Conservation (phyloP, 1,140 invertebrate species). For the Ostrea edulis region DNA sequence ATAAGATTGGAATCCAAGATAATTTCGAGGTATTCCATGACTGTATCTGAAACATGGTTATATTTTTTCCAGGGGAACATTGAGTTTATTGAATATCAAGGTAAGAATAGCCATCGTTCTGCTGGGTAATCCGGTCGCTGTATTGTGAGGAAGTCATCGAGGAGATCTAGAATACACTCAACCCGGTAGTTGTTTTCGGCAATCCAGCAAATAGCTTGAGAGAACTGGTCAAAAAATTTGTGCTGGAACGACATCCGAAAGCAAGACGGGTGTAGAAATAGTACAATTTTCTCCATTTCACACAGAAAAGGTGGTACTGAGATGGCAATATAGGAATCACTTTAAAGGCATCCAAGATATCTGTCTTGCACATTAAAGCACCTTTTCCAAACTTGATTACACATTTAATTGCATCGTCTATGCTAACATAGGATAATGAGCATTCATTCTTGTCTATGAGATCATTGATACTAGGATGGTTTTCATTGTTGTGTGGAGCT, state of each 20-base stretch:
- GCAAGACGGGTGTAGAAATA: slow-evolving; percentile 42
- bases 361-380: neutral
- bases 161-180: slow-evolving; percentile 32
- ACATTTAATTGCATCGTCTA: slow-evolving; percentile 40
- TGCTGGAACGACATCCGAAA: slow-evolving; percentile 28
- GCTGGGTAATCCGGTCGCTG: neutral
- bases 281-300: slow-evolving; percentile 43
- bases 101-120: neutral
- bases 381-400: no score
- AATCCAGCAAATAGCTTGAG: slow-evolving; percentile 43
- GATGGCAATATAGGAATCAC: neutral
- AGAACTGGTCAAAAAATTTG: slow-evolving; percentile 49
- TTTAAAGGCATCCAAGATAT: neutral
- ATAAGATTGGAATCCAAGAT: slow-evolving; percentile 43
- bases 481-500: slow-evolving; percentile 47
- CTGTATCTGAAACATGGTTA: slow-evolving; percentile 31
- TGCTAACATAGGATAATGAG: slow-evolving; percentile 40
- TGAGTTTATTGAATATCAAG: neutral
- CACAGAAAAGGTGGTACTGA: slow-evolving; percentile 1
- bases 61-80: slow-evolving; percentile 15
- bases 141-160: slow-evolving; percentile 38
- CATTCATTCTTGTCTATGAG: slow-evolving; percentile 56
- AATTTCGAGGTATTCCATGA: slow-evolving; percentile 49
- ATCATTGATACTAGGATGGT: slow-evolving; percentile 51
- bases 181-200: slow-evolving; percentile 33